Conservation (phyloP, 2,888 invertebrate genomes). For the Drosophila cognata region DNA sequence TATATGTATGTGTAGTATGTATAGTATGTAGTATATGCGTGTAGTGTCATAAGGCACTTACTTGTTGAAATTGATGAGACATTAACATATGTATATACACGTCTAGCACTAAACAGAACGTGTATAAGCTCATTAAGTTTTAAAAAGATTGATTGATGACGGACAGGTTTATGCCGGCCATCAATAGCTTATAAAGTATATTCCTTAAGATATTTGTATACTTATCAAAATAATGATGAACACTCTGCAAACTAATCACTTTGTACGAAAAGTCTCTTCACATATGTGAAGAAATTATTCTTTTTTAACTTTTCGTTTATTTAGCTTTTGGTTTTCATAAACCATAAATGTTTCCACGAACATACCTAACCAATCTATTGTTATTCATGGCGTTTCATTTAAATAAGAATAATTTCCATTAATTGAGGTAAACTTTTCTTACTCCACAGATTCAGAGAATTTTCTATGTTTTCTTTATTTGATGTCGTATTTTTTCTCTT, state of each 20-base stretch:
- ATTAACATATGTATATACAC: slow-evolving; percentile 3
- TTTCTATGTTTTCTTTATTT: not conserved
- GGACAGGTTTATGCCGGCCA: slow-evolving; percentile 3
- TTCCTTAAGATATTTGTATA: not conserved
- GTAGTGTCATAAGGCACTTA: slow-evolving; percentile 11
- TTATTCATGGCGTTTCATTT: not conserved
- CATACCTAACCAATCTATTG: not conserved
- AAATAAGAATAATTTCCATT: not conserved
- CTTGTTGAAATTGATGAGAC: slow-evolving; percentile 16
- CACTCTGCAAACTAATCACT: not conserved
- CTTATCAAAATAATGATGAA: not conserved
- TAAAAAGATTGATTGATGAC: slow-evolving; percentile 22
- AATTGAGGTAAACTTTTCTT: not conserved
- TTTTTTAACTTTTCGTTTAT: not conserved
- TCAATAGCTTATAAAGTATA: slow-evolving; percentile 3
- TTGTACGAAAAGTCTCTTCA: not conserved
- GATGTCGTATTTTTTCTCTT: fast-evolving
- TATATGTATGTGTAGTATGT: not conserved
- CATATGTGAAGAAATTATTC: not conserved
- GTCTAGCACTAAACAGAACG: not conserved
- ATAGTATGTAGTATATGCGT: not conserved
- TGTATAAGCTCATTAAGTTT: slow-evolving; percentile 11
- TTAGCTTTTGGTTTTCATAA: not conserved
- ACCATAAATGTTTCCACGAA: not conserved
- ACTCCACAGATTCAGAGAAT: not conserved